These are phyloP conservation scores for Drosophila formosana DNA, from an alignment of 2,888 invertebrate genomes.

Conservation along the genomic window DNA sequence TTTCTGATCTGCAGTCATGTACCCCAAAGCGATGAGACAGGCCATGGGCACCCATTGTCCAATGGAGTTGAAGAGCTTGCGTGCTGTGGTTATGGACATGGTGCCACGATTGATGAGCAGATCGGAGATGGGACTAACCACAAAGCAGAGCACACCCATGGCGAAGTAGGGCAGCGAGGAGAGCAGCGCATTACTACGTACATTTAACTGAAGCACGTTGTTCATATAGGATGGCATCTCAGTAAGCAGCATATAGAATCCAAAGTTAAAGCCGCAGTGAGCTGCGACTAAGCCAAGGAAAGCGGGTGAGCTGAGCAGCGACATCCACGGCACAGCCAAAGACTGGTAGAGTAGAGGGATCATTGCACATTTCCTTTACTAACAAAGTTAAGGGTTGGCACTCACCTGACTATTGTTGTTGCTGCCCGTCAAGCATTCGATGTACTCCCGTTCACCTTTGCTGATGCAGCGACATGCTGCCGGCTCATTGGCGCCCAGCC, in stretches of 20 bases:
- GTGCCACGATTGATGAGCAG: slow-evolving; percentile 85
- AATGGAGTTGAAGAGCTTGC: slow-evolving; percentile 84
- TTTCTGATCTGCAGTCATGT: slow-evolving; percentile 85
- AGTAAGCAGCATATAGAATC: slow-evolving; percentile 90
- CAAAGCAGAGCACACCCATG: slow-evolving; percentile 86
- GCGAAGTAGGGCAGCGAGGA: slow-evolving; percentile 87
- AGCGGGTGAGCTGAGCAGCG: slow-evolving; percentile 88
- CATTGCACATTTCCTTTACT: not conserved
- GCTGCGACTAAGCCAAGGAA: slow-evolving; percentile 87
- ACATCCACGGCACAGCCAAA: slow-evolving; percentile 88
- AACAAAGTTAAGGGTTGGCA: not conserved
- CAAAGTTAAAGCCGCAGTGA: slow-evolving; percentile 90
- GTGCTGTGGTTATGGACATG: slow-evolving; percentile 82
- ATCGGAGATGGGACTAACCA: slow-evolving; percentile 86
- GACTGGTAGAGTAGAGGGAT: slow-evolving; percentile 51
- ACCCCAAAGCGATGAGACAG: slow-evolving; percentile 86
- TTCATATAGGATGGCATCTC: slow-evolving; percentile 90
- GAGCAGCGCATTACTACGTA: slow-evolving; percentile 86
- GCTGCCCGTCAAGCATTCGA: slow-evolving; percentile 86
- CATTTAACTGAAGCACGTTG: slow-evolving; percentile 87
- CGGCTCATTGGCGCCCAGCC: slow-evolving; percentile 85
- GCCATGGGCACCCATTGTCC: slow-evolving; percentile 86
- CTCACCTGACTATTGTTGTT: slow-evolving; percentile 74
- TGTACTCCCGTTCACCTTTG: slow-evolving; percentile 86
- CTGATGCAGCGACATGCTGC: not conserved